Evolutionary conservation across 2,797 vertebrate genomes (phyloP), one percentile per base, ranked within the genome.

Genomic region (Heteromormyrus szaboi): DNA sequence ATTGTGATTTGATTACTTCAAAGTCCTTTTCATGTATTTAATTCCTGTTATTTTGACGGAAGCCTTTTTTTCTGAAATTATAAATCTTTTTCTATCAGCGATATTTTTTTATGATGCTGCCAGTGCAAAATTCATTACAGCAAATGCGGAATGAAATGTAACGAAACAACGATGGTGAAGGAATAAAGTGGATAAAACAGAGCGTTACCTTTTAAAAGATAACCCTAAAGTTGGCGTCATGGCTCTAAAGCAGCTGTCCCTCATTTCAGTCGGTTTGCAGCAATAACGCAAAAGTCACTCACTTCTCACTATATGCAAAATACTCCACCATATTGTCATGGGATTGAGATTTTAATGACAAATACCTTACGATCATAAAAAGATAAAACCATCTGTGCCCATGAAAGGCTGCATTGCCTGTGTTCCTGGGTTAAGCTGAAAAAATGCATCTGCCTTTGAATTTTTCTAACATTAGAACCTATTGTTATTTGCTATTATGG

Each of bases 1-100:
- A 97, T 96, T 96, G 96, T 95, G 96, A 96, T 96, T 96, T 95
- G 95, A 95, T 93, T 95, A 96, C 96, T 95, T 96, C 94, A 96
- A 95, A 94, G 93, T 96, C 95, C 92, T 95, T 93, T 94, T 93
- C 95, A 94, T 95, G 94, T 95, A 94, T 48, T 85, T 14, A 81
- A 81, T 54, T 85, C 50, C 48, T 29, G 41, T n/a, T 85, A 85
- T 53, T 85, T 85, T 54, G 84, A 54, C 0, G 12, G 5, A 44
- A 33, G 46, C 50, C 50, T 53, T 85, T 29, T 48, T 11, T 53
- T 33, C 12, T 81, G 41, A 81, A 81, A 81, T 81, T 46, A 44
- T n/a, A 81, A 46, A 46, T 76, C 4, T 76, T 46, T 81, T 46
- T 81, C 76, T n/a, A 2, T 81, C 41, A 19, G 76, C 19, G 19